Evolutionary conservation across 2,888 invertebrate genomes (phyloP).

Genomic region (Microplitis manilae): DNA sequence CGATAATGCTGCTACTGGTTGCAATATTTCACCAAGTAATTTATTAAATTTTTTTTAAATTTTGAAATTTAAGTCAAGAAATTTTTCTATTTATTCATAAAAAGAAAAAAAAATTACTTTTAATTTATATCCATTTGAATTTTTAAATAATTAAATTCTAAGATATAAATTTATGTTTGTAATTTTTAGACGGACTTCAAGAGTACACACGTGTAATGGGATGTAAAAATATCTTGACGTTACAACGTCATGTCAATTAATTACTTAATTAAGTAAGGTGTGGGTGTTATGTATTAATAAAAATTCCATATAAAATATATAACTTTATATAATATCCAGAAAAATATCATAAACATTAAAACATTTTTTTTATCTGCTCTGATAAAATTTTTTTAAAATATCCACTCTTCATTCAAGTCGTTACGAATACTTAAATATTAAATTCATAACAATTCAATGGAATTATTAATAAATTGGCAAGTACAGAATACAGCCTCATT

Average conservation of each 20-base stretch:
- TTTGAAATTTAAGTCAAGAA: not conserved
- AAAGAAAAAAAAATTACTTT: too few species aligned
- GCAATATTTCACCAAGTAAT: not conserved
- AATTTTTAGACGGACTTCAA: not conserved
- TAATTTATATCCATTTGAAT: not conserved
- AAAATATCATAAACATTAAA: slow-evolving; percentile 64
- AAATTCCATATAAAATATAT: slow-evolving; percentile 59
- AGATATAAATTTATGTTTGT: not conserved
- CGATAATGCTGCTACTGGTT: not conserved
- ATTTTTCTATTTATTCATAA: not conserved
- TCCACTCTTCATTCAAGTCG: slow-evolving; percentile 6
- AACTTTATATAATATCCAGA: slow-evolving; percentile 61
- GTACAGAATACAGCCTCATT: not conserved
- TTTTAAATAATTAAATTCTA: not conserved
- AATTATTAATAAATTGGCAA: slow-evolving; percentile 10
- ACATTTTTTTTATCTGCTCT: slow-evolving; percentile 5
- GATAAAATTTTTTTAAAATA: slow-evolving; percentile 8
- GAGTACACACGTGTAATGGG: slow-evolving; percentile 17
- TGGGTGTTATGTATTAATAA: not conserved
- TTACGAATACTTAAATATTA: not conserved
- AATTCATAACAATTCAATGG: slow-evolving; percentile 3
- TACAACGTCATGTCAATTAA: not conserved
- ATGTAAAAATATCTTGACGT: slow-evolving; percentile 12
- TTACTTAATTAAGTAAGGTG: not conserved
- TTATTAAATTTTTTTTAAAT: not conserved